Base-by-base conservation (phyloP, 2,113 vertebrate genomes). In the Ibidorhyncha struthersii region DNA sequence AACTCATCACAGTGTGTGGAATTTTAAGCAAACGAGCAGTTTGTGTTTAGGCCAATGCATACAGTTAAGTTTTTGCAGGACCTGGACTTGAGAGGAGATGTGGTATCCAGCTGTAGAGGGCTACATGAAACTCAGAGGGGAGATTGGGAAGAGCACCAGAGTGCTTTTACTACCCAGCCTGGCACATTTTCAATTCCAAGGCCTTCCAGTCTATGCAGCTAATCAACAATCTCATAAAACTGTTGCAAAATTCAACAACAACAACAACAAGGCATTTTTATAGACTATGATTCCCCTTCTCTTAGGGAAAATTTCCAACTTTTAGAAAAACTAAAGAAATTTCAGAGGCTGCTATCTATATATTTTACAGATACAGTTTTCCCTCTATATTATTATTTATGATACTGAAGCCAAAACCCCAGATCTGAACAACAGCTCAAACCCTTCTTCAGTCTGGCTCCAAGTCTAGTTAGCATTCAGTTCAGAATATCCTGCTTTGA, bases 151-250 rank as follows among this genome's bases (percentile, higher is more conserved):
- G 41, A 53, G 27, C 22, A 85, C 8, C 7, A 86, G 53, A 86
- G 38, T 43, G 18, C 7, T 89, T 66, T 70, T 56, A 96, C 97
- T 97, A 98, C 95, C 95, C 98, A n/a, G 94, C 96, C 97, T 98
- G 97, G 78, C 96, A 97, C 72, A 98, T 97, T 95, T 98, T 97
- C 66, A 98, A 70, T 96, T 98, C 96, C 50, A 98, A 93, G 27
- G 97, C 96, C 63, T 95, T 97, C 86, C 98, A 98, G 66, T 98
- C 96, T 96, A 98, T 92, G 71, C 59, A 88, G 69, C 90, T 97
- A 95, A 98, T 97, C 8, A 98, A 90, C 1, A 98, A 98, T 50
- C 95, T 97, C 98, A 98, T 98, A 32, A 98, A 99, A 65, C 97
- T 97, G 55, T 96, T 98, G 86, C 12, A 77, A 81, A 93, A 94